A percentile compares a stretch with the other conserved stretches of the same genome.
These are phyloP conservation scores for Nyctibius bracteatus DNA, from an alignment of 2,113 vertebrate species.

Conservation along the genomic window DNA sequence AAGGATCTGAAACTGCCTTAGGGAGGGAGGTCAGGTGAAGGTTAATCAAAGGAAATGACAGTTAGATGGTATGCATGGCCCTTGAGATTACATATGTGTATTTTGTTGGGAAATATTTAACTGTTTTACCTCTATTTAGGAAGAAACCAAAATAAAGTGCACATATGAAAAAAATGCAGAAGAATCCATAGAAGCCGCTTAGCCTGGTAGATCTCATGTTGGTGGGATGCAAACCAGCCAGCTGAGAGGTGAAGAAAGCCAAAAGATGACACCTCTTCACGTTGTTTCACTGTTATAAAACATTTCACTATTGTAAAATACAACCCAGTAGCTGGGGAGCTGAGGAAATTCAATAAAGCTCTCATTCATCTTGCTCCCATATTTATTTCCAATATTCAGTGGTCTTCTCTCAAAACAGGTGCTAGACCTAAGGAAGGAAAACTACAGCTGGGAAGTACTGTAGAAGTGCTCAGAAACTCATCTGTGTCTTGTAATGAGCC, in stretches of 20 bases:
- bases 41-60: slow-evolving; percentile 81
- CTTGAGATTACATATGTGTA: slow-evolving; percentile 3
- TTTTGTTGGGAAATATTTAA: slow-evolving; percentile 41
- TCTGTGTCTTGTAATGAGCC: background rate
- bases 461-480: background rate
- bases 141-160: background rate
- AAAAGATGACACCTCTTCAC: background rate
- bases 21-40: slow-evolving; percentile 69
- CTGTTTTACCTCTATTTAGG: slow-evolving; percentile 38
- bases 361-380: background rate
- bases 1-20: slow-evolving; percentile 45
- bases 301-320: fast-evolving
- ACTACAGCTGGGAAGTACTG: background rate
- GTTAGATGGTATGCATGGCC: slow-evolving; percentile 63
- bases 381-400: background rate
- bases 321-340: background rate
- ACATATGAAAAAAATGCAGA: background rate
- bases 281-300: background rate
- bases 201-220: fast-evolving
- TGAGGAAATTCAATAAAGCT: background rate
- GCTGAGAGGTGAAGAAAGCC: background rate
- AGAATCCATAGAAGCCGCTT: background rate
- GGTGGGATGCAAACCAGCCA: background rate
- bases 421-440: background rate
- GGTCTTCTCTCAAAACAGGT: background rate